A percentile compares a stretch with the other conserved stretches of the same genome.
phyloP scores from a whole-genome alignment of 2,888 invertebrate species.

The Aricia artaxerxes region DNA sequence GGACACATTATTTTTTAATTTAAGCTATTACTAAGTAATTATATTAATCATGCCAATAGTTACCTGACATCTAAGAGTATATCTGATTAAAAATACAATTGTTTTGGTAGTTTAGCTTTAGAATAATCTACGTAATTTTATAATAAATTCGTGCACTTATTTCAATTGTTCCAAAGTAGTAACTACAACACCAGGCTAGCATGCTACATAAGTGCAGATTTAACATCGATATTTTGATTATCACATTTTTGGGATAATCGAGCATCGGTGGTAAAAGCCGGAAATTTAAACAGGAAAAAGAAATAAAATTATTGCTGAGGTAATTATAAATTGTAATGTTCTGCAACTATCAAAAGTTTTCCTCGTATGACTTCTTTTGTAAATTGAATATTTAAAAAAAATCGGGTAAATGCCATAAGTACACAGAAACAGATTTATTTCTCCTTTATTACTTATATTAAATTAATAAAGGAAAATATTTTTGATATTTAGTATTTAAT shows the following conservation, averaged over 20 bases:
- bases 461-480: neutral
- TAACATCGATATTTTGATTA: neutral
- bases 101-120: too few relatives aligned
- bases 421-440: too few relatives aligned
- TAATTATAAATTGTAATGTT: neutral
- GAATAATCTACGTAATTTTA: neutral
- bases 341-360: neutral
- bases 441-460: too few relatives aligned
- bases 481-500: neutral
- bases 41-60: neutral
- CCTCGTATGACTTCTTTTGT: neutral
- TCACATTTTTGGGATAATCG: neutral
- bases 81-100: neutral
- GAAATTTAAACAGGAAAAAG: neutral
- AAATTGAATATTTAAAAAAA: neutral
- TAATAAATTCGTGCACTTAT: neutral
- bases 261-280: conserved; percentile 7
- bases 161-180: neutral
- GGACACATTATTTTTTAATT: neutral
- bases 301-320: neutral
- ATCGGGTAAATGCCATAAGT: too few relatives aligned
- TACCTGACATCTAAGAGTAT: neutral
- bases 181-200: neutral
- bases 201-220: conserved; percentile 4
- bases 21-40: neutral